Percentiles rank a stretch among this genome's conserved stretches.
phyloP scores from a whole-genome alignment of 2,797 vertebrate species.

The Gambelia wislizenii region DNA sequence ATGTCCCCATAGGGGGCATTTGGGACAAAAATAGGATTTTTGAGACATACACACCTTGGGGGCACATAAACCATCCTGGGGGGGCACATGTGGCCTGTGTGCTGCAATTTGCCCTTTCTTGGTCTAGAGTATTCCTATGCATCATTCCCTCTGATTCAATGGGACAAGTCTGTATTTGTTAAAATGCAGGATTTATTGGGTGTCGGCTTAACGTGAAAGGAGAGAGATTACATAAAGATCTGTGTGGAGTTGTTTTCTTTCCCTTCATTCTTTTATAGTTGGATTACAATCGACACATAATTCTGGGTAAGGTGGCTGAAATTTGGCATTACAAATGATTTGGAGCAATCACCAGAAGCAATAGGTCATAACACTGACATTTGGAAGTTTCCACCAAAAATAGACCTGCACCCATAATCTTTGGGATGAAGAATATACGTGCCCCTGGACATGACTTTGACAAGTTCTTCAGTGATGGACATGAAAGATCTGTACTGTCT shows the following conservation, averaged over 20 bases:
- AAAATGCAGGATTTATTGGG: neutral
- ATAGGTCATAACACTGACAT: neutral
- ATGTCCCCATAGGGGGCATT: too few species aligned
- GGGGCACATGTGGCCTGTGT: too few species aligned
- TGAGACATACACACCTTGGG: too few species aligned
- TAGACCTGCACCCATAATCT: neutral
- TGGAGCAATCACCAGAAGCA: neutral
- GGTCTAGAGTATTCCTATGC: neutral
- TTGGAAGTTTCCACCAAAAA: neutral
- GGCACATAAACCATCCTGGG: too few species aligned
- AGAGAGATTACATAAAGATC: neutral
- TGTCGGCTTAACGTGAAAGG: neutral
- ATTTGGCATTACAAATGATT: neutral
- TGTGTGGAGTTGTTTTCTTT: neutral
- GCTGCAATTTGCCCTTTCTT: too few species aligned
- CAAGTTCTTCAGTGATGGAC: neutral
- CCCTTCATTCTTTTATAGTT: neutral
- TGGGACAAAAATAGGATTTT: too few species aligned
- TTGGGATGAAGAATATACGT: neutral
- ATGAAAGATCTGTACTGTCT: neutral
- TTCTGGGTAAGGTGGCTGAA: neutral
- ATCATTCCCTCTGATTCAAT: neutral
- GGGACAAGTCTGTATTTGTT: neutral
- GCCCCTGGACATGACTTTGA: neutral
- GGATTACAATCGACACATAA: neutral